These are phyloP conservation scores for Drosophila erecta DNA, from an alignment of 1,140 invertebrate species.

Conservation along the genomic window DNA sequence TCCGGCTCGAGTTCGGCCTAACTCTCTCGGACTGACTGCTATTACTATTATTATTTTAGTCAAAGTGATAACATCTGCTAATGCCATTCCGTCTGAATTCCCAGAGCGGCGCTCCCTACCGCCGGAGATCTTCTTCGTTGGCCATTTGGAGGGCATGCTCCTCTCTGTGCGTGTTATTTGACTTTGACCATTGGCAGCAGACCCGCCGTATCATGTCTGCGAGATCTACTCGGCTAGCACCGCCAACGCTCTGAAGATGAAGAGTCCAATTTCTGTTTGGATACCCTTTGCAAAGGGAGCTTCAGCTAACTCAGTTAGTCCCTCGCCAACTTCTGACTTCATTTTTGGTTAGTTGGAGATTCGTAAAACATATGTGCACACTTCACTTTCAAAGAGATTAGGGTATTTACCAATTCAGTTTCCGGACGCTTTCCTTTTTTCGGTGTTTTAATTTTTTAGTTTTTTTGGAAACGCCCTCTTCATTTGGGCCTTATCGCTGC, in stretches of 20 bases:
- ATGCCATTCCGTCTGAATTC: slow-evolving; percentile 38
- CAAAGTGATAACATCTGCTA: slow-evolving; percentile 61
- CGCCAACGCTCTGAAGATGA: slow-evolving; percentile 59
- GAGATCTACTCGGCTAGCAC: slow-evolving; percentile 62
- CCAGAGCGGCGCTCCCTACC: slow-evolving; percentile 58
- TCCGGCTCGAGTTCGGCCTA: slow-evolving; percentile 19
- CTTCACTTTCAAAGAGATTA: background rate
- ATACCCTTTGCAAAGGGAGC: slow-evolving; percentile 2
- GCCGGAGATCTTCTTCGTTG: slow-evolving; percentile 19
- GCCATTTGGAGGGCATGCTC: slow-evolving; percentile 33
- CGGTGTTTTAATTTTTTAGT: slow-evolving; percentile 23
- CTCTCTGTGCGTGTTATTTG: slow-evolving; percentile 69
- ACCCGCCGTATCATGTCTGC: slow-evolving; percentile 41
- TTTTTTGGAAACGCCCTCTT: slow-evolving; percentile 64
- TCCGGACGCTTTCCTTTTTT: background rate
- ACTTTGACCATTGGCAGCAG: slow-evolving; percentile 63
- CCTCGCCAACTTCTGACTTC: too few relatives aligned
- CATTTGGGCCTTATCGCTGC: slow-evolving; percentile 68
- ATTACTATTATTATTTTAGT: slow-evolving; percentile 64
- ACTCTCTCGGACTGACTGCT: slow-evolving; percentile 29
- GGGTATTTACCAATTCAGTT: background rate
- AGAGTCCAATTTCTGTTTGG: slow-evolving; percentile 6
- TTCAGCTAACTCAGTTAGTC: too few relatives aligned
- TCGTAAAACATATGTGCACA: too few relatives aligned
- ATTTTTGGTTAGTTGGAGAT: too few relatives aligned